Base-by-base conservation (phyloP, 2,888 invertebrate species). In the Trachelus stipa region DNA sequence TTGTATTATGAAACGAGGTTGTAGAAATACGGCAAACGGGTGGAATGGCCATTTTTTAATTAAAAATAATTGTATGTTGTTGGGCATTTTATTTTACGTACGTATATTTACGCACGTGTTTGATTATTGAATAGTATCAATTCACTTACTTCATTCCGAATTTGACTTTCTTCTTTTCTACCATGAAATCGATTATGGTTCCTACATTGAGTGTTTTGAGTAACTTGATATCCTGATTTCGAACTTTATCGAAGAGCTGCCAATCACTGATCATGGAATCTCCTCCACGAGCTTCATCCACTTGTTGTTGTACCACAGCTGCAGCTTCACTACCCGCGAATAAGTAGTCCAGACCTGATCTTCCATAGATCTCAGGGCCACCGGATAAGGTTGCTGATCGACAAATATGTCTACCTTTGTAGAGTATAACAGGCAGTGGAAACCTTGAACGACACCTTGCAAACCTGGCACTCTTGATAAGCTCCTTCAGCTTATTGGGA, bases 151-250 rank as follows among this genome's bases (percentile, higher is more conserved):
- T 94, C 92, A 96, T 92, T 80, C 95, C 95, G 92, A 94, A 96
- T 92, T 96, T 97, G 69, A 96, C 95, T 92, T 96, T 96, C 87
- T 96, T 95, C 88, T 96, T 96, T 89, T 97, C 96, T 12, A 97
- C 96, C 96, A 97, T 97, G 77, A 97, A 93, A 91, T 97, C 96
- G 81, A 95, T 94, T 85, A 97, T 96, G 76, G 95, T 95, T 77
- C 93, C 93, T 30, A 96, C 95, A 85, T 95, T 94, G 56, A 96
- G 93, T 33, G 93, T 92, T 89, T 95, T 95, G 68, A 97, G 91
- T 73, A 96, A 91, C 84, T 94, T 93, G 76, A 96, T 95, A 88
- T 97, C 96, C 82, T 94, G 93, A 83, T 93, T 93, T 76, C 95
- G 92, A 76, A 95, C 93, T 87, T 93, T 92, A 88, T 95, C 94